Percentiles rank a stretch among this genome's conserved stretches.
Evolutionary conservation across 2,888 invertebrate species (phyloP).

Genomic region (Tethea ocularis): DNA sequence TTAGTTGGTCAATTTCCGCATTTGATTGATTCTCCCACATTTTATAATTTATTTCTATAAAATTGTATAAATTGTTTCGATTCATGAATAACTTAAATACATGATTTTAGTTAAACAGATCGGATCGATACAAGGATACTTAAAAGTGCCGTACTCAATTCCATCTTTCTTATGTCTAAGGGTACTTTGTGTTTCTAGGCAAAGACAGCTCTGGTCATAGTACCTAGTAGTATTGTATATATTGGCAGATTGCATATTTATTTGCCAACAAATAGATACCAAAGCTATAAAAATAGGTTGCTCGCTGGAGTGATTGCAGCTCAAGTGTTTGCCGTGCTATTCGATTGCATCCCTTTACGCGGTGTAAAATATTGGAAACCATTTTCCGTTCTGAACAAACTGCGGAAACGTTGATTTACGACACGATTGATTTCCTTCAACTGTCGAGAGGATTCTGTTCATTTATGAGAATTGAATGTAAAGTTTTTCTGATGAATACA

Average conservation of each 20-base stretch:
- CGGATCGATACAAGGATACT: no score
- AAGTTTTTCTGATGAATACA: not conserved
- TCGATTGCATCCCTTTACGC: conserved; percentile 8
- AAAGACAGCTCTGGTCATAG: no score
- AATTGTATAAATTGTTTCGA: no score
- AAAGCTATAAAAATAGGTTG: not conserved
- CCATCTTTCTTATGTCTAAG: no score
- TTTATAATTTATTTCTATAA: no score
- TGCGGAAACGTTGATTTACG: conserved; percentile 37
- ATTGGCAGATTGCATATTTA: not conserved
- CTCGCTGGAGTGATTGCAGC: not conserved
- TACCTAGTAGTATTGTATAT: not conserved
- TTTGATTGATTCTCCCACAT: no score
- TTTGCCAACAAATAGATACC: not conserved
- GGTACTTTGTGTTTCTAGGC: no score
- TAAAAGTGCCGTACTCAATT: no score
- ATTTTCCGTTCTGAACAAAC: conserved; percentile 56
- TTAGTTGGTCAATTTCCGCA: no score
- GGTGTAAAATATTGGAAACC: conserved; percentile 49
- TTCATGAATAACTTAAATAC: no score
- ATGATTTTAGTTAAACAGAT: no score
- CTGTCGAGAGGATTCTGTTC: conserved; percentile 30
- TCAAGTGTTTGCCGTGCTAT: not conserved
- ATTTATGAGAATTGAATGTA: conserved; percentile 16
- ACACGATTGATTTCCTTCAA: conserved; percentile 50